Conservation (phyloP, 2,797 vertebrate species). For the Typhlichthys eigenmanni region DNA sequence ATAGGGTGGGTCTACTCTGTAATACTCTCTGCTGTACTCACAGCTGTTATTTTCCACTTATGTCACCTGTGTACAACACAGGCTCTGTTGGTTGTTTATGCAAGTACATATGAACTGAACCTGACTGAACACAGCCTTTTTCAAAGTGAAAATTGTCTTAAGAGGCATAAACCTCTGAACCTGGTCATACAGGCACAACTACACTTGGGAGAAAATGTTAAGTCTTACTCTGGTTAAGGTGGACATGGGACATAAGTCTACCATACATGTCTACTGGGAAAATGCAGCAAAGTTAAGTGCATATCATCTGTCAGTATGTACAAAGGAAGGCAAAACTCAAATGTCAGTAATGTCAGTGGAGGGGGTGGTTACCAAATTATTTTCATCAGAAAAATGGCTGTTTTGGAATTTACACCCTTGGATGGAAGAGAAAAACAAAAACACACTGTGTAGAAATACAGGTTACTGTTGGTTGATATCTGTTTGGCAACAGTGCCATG, state of each 20-base stretch:
- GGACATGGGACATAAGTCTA: background rate
- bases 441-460: background rate
- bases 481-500: background rate
- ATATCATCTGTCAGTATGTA: conserved; percentile 31
- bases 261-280: background rate
- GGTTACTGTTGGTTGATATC: background rate
- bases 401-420: conserved; percentile 9
- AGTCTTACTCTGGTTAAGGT: conserved; percentile 5
- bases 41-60: background rate
- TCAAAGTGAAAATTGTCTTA: background rate
- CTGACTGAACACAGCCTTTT: background rate
- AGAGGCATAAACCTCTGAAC: background rate
- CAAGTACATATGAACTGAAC: conserved; percentile 26
- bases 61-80: conserved; percentile 24
- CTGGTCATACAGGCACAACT: conserved; percentile 11
- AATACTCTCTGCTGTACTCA: background rate
- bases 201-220: background rate
- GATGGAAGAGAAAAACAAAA: conserved; percentile 7
- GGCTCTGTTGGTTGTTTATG: conserved; percentile 33
- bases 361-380: background rate
- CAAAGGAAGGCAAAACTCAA: conserved; percentile 7
- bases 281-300: conserved; percentile 23
- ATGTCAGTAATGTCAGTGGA: no score
- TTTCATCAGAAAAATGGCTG: conserved; percentile 25
- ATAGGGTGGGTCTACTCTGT: background rate